These are phyloP conservation scores for Ricordea florida DNA, from an alignment of 92 coral and sea anemone genomes.

Conservation along the genomic window DNA sequence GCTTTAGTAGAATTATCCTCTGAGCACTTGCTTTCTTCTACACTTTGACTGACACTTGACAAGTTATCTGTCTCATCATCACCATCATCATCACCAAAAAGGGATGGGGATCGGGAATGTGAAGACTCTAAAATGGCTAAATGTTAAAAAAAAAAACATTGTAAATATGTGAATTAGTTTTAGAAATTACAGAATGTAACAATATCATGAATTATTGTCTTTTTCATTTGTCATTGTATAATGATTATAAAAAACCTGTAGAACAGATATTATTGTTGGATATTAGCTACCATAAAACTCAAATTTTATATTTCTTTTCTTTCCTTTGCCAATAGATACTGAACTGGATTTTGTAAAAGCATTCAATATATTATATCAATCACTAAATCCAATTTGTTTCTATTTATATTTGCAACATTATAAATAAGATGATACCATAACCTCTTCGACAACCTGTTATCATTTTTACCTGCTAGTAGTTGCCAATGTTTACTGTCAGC, in stretches of 20 bases:
- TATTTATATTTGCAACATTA: background rate
- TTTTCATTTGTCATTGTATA: background rate
- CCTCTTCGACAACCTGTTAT: background rate
- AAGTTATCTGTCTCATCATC: background rate
- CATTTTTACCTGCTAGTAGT: background rate
- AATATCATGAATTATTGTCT: background rate
- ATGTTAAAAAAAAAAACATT: background rate
- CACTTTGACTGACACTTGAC: constrained; percentile 3
- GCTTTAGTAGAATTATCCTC: background rate
- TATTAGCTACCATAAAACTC: background rate
- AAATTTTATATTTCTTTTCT: background rate
- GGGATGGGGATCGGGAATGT: background rate
- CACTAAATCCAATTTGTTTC: background rate
- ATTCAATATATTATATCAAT: background rate
- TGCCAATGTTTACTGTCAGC: background rate
- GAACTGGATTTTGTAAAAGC: background rate
- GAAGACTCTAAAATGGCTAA: background rate
- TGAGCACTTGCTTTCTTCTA: background rate
- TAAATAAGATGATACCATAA: background rate
- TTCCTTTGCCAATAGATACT: background rate
- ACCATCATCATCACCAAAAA: constrained; percentile 5
- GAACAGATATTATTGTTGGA: background rate
- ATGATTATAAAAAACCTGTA: background rate
- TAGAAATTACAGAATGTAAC: background rate
- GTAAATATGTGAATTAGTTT: background rate